These are phyloP conservation scores for Pilophorus perplexus DNA, from an alignment of 2,888 invertebrate species.

Conservation along the genomic window DNA sequence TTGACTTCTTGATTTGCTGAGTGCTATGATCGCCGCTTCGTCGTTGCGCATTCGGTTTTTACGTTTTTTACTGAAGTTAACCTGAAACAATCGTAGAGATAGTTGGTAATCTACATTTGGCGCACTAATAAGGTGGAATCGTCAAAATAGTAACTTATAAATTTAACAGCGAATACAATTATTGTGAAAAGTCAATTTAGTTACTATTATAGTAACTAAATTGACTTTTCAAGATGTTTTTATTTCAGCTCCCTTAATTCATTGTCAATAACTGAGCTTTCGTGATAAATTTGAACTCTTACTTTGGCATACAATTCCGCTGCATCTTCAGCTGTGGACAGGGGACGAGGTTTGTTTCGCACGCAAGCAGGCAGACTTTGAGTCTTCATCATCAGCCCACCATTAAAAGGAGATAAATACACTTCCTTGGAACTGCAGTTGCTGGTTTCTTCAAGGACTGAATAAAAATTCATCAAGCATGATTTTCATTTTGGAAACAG, in stretches of 20 bases:
- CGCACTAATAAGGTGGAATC: too few species aligned
- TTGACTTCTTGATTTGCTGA: constrained; percentile 70
- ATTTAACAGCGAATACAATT: too few species aligned
- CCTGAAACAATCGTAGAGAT: too few species aligned
- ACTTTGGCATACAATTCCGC: constrained; percentile 70
- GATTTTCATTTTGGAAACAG: too few species aligned
- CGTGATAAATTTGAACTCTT: too few species aligned
- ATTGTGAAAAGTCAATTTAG: neutral
- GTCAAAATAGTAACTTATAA: too few species aligned
- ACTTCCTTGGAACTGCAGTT: constrained; percentile 27
- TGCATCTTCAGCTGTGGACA: constrained; percentile 67
- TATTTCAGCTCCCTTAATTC: too few species aligned
- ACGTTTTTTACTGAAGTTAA: constrained; percentile 73
- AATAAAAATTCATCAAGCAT: constrained; percentile 35
- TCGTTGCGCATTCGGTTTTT: constrained; percentile 78
- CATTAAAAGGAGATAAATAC: constrained; percentile 44
- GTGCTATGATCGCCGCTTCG: constrained; percentile 76
- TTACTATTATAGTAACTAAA: neutral
- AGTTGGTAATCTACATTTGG: too few species aligned
- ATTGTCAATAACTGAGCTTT: too few species aligned
- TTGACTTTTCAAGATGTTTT: too few species aligned
- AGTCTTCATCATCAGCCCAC: constrained; percentile 56
- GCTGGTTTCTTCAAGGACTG: constrained; percentile 48
- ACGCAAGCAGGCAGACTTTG: constrained; percentile 71
- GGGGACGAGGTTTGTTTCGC: constrained; percentile 65